These are phyloP conservation scores for Scaptomyza pallida DNA, from an alignment of 1,140 invertebrate species.

Conservation along the genomic window DNA sequence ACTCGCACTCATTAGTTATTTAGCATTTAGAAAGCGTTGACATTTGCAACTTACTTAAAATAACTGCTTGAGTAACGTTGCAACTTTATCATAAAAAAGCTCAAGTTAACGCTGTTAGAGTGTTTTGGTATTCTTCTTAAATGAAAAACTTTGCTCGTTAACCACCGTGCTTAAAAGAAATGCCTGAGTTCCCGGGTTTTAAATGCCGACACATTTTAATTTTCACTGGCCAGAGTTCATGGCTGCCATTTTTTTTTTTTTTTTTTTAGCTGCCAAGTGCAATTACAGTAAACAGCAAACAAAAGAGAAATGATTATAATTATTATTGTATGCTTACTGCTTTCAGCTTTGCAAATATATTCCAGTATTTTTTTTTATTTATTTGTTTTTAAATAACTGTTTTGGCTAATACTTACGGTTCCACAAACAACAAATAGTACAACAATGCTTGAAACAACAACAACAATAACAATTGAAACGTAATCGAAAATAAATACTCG, in stretches of 20 bases:
- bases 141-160: no score
- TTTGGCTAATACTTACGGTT: constrained; percentile 41
- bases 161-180: constrained; percentile 15
- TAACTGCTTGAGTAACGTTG: no score
- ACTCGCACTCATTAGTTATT: not conserved
- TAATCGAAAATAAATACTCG: constrained; percentile 77
- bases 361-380: not conserved
- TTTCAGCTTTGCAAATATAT: constrained; percentile 11
- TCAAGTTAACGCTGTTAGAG: no score
- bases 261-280: constrained; percentile 55
- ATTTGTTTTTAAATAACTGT: constrained; percentile 36
- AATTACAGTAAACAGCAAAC: constrained; percentile 63
- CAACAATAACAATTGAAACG: constrained; percentile 49
- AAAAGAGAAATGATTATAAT: constrained; percentile 47
- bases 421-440: constrained; percentile 39
- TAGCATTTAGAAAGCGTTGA: no score
- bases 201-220: constrained; percentile 54
- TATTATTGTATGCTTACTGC: constrained; percentile 46
- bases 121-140: no score
- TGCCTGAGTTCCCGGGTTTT: constrained; percentile 20
- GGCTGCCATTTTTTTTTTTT: no score
- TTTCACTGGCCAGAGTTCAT: constrained; percentile 41
- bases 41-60: no score
- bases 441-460: no score
- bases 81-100: no score